A percentile compares a stretch with the other conserved stretches of the same genome.
These are phyloP conservation scores for Oscheius sp. DNA, from an alignment of 2,888 invertebrate genomes.

Conservation along the genomic window DNA sequence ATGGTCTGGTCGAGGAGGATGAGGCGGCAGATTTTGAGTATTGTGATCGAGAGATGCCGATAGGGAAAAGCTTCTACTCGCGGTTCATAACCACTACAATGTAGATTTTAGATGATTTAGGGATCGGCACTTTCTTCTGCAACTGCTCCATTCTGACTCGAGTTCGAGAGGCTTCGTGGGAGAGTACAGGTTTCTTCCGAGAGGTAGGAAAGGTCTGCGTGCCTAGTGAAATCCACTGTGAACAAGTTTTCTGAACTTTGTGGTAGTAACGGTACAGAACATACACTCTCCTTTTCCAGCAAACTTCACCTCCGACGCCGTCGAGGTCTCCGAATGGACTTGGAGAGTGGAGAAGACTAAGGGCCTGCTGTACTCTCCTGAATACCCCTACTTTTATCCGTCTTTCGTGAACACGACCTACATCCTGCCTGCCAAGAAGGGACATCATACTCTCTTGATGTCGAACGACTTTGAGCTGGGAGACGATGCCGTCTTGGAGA, in stretches of 20 bases:
- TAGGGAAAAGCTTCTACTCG: constrained; percentile 50
- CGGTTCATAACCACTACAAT: constrained; percentile 32
- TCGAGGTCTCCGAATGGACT: constrained; percentile 53
- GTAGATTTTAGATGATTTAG: not conserved
- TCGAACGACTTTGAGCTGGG: constrained; percentile 47
- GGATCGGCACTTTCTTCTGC: constrained; percentile 48
- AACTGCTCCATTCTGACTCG: constrained; percentile 44
- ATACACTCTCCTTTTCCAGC: constrained; percentile 13
- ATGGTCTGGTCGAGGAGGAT: constrained; percentile 52
- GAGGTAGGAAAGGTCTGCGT: constrained; percentile 18
- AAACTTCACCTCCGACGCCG: constrained; percentile 48
- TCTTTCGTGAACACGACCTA: constrained; percentile 53
- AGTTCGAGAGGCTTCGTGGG: constrained; percentile 53
- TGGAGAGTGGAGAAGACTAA: constrained; percentile 52
- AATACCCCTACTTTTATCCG: constrained; percentile 56
- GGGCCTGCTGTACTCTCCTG: constrained; percentile 49
- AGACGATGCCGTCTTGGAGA: constrained; percentile 43
- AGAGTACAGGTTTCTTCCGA: constrained; percentile 47
- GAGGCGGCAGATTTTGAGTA: constrained; percentile 52
- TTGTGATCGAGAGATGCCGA: constrained; percentile 53
- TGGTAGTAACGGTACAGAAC: too few species aligned
- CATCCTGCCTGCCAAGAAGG: constrained; percentile 50
- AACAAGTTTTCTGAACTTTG: too few species aligned
- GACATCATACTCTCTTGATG: constrained; percentile 44
- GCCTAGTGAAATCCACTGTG: too few species aligned